phyloP scores from a whole-genome alignment of 53 echinoderm and acorn worm genomes.

The Echinometra lucunter region DNA sequence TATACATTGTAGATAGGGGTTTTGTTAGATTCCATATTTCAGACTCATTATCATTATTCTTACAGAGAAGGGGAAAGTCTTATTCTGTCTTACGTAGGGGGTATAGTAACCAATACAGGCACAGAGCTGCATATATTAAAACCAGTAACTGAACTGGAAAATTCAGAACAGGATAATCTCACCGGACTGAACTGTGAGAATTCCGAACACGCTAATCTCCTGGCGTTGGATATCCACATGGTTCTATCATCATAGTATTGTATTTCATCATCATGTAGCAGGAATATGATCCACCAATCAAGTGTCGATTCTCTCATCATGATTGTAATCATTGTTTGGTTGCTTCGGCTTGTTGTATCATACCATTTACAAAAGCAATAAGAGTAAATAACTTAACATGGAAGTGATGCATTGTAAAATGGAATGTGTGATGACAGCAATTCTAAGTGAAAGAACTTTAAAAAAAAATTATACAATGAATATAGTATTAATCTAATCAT shows the following conservation, averaged over 20 bases:
- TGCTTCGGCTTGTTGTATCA: not conserved
- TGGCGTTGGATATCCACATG: not conserved
- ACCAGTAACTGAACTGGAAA: not conserved
- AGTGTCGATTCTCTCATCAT: not conserved
- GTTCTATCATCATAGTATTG: not conserved
- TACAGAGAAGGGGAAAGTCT: too few species aligned
- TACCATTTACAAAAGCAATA: not conserved
- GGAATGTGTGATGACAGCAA: not conserved
- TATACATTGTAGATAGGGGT: too few species aligned
- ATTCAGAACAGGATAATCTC: constrained; percentile 14
- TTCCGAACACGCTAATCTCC: not conserved
- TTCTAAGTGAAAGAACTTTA: too few species aligned
- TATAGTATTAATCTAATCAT: too few species aligned
- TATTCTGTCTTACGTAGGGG: too few species aligned
- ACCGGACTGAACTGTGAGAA: not conserved
- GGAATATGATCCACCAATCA: constrained; percentile 22
- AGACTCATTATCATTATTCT: too few species aligned
- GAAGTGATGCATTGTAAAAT: not conserved
- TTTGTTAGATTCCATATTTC: too few species aligned
- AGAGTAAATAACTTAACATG: not conserved
- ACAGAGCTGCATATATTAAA: not conserved
- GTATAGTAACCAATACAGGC: too few species aligned
- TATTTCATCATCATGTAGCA: not conserved
- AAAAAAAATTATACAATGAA: too few species aligned
- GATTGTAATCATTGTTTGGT: constrained; percentile 16